These are phyloP conservation scores for Ferdinandea cuprea DNA, from an alignment of 2,888 invertebrate genomes.

Conservation along the genomic window DNA sequence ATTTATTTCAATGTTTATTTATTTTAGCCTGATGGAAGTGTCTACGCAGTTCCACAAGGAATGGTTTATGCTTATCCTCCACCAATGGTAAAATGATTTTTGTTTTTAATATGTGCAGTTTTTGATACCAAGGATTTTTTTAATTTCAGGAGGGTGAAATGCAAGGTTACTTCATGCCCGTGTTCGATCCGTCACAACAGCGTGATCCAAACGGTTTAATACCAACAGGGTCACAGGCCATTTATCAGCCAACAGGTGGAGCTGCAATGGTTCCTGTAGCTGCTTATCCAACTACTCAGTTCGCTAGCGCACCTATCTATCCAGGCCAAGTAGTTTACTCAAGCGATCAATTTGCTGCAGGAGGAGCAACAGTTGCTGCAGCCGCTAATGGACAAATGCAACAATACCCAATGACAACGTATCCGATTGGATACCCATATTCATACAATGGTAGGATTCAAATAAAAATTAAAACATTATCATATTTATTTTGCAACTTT, in stretches of 20 bases:
- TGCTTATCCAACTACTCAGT: constrained; percentile 81
- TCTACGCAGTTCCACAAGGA: constrained; percentile 83
- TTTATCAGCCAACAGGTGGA: constrained; percentile 80
- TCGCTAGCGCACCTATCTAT: constrained; percentile 81
- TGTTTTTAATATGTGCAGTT: constrained; percentile 34
- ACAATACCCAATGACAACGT: constrained; percentile 82
- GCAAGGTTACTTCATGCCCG: constrained; percentile 82
- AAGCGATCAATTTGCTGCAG: constrained; percentile 80
- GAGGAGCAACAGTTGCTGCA: constrained; percentile 75
- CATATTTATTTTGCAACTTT: background rate
- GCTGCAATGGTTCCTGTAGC: constrained; percentile 81
- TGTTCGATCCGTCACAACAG: constrained; percentile 81
- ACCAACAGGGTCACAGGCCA: constrained; percentile 80
- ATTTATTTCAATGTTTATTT: too few species aligned
- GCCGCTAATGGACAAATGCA: constrained; percentile 80
- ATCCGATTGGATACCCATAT: constrained; percentile 83
- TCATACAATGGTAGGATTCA: constrained; percentile 80
- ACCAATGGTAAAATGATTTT: constrained; percentile 76
- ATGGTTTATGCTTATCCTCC: constrained; percentile 83
- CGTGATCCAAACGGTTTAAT: constrained; percentile 79
- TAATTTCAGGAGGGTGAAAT: constrained; percentile 80
- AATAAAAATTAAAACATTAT: background rate
- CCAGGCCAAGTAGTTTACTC: constrained; percentile 83
- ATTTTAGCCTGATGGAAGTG: constrained; percentile 82
- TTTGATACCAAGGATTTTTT: constrained; percentile 54